Base-by-base conservation (phyloP, 2,888 invertebrate species). In the Frankliniella intonsa region DNA sequence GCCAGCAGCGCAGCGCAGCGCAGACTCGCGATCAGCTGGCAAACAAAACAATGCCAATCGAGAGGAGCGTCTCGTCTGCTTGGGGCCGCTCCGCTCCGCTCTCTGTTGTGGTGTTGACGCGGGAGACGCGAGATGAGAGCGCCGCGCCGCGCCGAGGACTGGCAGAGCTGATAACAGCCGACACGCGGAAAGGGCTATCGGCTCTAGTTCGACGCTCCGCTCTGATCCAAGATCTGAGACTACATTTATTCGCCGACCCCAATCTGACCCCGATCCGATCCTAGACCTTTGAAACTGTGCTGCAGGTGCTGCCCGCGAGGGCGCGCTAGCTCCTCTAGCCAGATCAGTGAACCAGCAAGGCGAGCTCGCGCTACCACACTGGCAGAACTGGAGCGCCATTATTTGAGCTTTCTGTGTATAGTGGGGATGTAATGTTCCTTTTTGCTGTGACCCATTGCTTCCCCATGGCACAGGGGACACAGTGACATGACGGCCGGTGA, bases 31-130 rank as follows among this genome's bases (percentile, higher is more conserved):
- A 69, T 69, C 69, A 69, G 69, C 69, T 69, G 69, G 69, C 69
- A 69, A 69, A 69, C 69, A 69, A 69, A 69, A 69, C 69, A 69
- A 69, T 22, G 69, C 69, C 55, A 12, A 55, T 55, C 14, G 55
- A 2, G 55, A 3, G 14, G 12, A 17, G 14, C 17, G 55, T 55
- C 51, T 51, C 10, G 10, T 51, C 17, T 55, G 55, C 55, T 55
- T 55, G 55, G 14, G 12, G 55, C 55, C 9, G 55, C 55, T 55
- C 1, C 9, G 14, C 5, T 12, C 55, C 55, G 14, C 55, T 8
- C 55, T 55, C 55, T 17, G 14, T 17, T 17, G 14, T 55, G 55
- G 14, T 55, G 55, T 55, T 17, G 55, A 12, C 7, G 55, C 55
- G 12, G 9, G 17, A 8, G 17, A 55, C 12, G 55, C 12, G 55